These are phyloP conservation scores for Nephrotoma appendiculata DNA, from an alignment of 2,888 invertebrate genomes.

Conservation along the genomic window DNA sequence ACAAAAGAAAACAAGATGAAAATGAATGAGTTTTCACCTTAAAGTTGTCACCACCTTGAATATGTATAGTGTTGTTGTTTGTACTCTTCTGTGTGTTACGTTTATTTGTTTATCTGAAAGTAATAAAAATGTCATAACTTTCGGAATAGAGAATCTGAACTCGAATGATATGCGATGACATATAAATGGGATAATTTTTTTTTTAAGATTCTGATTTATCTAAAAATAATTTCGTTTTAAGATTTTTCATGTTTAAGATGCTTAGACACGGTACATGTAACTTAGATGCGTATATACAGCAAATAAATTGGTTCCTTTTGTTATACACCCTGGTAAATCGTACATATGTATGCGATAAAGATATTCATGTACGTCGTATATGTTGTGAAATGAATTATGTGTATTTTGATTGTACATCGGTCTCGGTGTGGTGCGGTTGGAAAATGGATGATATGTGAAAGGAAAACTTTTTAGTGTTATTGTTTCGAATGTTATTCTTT, in stretches of 20 bases:
- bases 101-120: neutral
- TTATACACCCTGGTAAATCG: neutral
- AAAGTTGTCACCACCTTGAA: neutral
- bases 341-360: neutral
- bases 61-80: neutral
- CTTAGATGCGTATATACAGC: neutral
- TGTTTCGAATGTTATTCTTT: neutral
- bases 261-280: neutral
- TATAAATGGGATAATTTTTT: neutral
- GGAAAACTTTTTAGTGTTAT: neutral
- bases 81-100: neutral
- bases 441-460: neutral
- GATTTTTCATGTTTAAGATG: neutral
- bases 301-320: neutral
- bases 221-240: neutral
- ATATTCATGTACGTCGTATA: neutral
- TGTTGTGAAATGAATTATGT: neutral
- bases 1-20: neutral
- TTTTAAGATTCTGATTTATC: neutral
- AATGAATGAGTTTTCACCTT: neutral
- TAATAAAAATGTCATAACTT: neutral
- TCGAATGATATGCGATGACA: neutral
- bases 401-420: neutral
- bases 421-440: neutral
- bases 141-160: neutral